Evolutionary conservation across 2,888 invertebrate genomes (phyloP), one percentile per base, ranked within the genome.

Genomic region (Pyrgus malvae): DNA sequence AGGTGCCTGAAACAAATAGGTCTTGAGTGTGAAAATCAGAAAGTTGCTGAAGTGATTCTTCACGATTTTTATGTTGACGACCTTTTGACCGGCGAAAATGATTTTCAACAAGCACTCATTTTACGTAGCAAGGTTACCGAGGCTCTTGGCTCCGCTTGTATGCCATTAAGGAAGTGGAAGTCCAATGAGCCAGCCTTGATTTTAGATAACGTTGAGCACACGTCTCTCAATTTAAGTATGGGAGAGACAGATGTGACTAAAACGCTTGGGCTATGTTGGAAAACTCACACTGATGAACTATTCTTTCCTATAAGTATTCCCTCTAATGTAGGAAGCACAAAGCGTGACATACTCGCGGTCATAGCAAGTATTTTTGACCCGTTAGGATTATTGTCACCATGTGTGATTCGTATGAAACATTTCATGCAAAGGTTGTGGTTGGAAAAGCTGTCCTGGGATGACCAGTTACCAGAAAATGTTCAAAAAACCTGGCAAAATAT

Each of bases 41-140:
- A 46, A 8, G 42, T 67, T n/a, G 16, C 49, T 3, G 49, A 60
- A n/a, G 41, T 60, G 1, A 65, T 65, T 19, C 38, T 40, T 3
- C 57, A 64, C 11, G 64, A 68, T 14, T 58, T 64, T 29, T 66
- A 66, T 38, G 62, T 66, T 0, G 66, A 69, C 23, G 66, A 67
- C 38, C 38, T 53, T 2, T n/a, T 57, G 2, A 58, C 56, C 1
- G 58, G 61, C 1, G 23, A 8, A 2, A 48, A 60, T 12, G 17
- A 50, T 16, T 9, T 59, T 14, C 11, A 48, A 8, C 48, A 60
- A 8, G 44, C 51, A 3, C 8, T 14, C 1, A 6, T 23, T 1
- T 45, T 65, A 0, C 61, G 55, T 23, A 6, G 19, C 0, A 14
- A 56, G 6, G 55, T 63, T 0, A 62, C 62, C 0, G 21, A 35